Base-by-base conservation (phyloP, 2,113 vertebrate genomes). In the Poeciliopsis turrubarensis region DNA sequence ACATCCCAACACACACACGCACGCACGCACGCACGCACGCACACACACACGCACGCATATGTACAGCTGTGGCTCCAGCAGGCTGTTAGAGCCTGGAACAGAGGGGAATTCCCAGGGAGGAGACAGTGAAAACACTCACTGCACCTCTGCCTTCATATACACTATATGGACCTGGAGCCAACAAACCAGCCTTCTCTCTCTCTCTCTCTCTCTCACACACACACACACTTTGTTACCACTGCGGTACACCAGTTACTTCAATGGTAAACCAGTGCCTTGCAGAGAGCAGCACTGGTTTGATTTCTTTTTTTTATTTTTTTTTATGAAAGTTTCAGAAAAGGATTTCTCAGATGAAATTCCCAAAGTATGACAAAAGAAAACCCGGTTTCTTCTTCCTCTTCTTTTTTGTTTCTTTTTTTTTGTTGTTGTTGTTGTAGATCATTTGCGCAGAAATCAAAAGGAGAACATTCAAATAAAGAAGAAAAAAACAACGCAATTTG, bases 51-150 rank as follows among this genome's bases (percentile, higher is more conserved):
- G 69, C 80, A 70, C 65, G 44, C 77, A 75, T 25, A 78, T 60
- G 77, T 88, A 86, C 89, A 92, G 91, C 89, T 91, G 88, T 37
- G 79, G 84, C 81, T 89, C 84, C 78, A 57, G 63, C 78, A 79
- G 85, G 76, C 85, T 89, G 87, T 89, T 89, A 31, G 90, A 83
- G 87, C 26, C 84, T 79, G 85, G 82, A 86, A 69, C 87, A 73
- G 81, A 89, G 87, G 92, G 92, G 92, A 91, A 90, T 93, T 93
- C 92, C 92, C 90, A 89, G 90, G 85, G 86, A 90, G 89, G 88
- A 91, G 88, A 92, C 78, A 78, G 80, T 81, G 80, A 87, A 88
- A 87, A 89, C 88, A 88, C 84, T 80, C 83, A 72, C 86, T 83
- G 73, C 88, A 90, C 87, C 82, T 87, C 81, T 86, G 73, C 75